Evolutionary conservation across 2,113 vertebrate species (phyloP).

Genomic region (Prunella himalayana): DNA sequence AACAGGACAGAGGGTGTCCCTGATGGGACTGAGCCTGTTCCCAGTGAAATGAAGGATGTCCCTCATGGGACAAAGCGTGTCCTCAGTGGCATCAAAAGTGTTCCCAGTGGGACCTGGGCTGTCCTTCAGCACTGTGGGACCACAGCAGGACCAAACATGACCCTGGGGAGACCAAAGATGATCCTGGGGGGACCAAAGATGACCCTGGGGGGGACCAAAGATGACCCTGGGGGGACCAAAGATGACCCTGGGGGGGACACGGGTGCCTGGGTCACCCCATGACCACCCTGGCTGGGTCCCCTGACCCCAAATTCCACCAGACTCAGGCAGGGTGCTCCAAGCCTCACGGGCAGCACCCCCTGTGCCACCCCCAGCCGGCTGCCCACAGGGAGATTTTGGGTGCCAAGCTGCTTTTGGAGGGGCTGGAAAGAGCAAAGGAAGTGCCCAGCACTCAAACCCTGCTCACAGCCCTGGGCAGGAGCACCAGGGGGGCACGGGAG

Average conservation of each 20-base stretch:
- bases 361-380: not conserved
- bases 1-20: rapidly evolving
- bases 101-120: not conserved
- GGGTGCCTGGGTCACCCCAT: rapidly evolving
- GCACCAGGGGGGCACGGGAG: not conserved
- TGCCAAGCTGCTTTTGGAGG: not conserved
- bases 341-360: not conserved
- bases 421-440: rapidly evolving
- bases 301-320: not conserved
- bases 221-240: too few species aligned
- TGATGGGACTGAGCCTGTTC: rapidly evolving
- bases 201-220: not conserved
- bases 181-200: too few species aligned
- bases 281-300: not conserved
- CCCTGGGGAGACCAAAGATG: too few species aligned
- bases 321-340: too few species aligned
- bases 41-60: too few species aligned
- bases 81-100: not conserved
- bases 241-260: not conserved
- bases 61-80: rapidly evolving
- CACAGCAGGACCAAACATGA: not conserved
- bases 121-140: not conserved
- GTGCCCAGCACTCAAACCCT: not conserved
- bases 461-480: not conserved
- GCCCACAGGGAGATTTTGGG: not conserved